These are phyloP conservation scores for Artibeus jamaicensis DNA, from an alignment of 2,797 vertebrate genomes.

Conservation along the genomic window DNA sequence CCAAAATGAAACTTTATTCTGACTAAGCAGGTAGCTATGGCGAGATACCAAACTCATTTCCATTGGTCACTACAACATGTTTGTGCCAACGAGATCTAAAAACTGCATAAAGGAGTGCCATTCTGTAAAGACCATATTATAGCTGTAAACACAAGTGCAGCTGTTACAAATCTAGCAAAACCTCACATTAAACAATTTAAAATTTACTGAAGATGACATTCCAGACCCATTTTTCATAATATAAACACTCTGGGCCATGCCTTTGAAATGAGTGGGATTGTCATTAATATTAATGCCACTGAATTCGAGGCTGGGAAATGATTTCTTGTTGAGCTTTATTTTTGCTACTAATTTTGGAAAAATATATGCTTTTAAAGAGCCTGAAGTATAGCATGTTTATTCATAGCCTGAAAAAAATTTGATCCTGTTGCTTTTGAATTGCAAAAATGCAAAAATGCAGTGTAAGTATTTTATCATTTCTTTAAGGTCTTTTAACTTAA, in stretches of 20 bases:
- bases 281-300: conserved; percentile 62
- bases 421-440: conserved; percentile 52
- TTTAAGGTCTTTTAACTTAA: conserved; percentile 32
- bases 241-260: conserved; percentile 60
- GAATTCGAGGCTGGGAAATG: conserved; percentile 34
- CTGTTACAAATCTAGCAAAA: conserved; percentile 64
- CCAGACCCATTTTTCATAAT: conserved; percentile 29
- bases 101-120: conserved; percentile 40
- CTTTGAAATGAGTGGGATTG: conserved; percentile 58
- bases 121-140: conserved; percentile 22
- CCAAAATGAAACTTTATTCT: conserved; percentile 65
- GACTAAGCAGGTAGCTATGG: not conserved
- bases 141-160: conserved; percentile 48
- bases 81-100: conserved; percentile 57
- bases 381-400: conserved; percentile 44
- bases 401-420: not conserved
- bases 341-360: conserved; percentile 49
- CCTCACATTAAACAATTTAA: conserved; percentile 64
- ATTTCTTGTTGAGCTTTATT: conserved; percentile 37
- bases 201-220: conserved; percentile 58
- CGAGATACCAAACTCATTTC: conserved; percentile 42
- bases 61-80: conserved; percentile 29
- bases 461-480: conserved; percentile 23
- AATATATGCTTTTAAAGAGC: conserved; percentile 46
- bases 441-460: conserved; percentile 6